Conservation (phyloP, 2,888 invertebrate genomes). For the Cybosia mesomella region DNA sequence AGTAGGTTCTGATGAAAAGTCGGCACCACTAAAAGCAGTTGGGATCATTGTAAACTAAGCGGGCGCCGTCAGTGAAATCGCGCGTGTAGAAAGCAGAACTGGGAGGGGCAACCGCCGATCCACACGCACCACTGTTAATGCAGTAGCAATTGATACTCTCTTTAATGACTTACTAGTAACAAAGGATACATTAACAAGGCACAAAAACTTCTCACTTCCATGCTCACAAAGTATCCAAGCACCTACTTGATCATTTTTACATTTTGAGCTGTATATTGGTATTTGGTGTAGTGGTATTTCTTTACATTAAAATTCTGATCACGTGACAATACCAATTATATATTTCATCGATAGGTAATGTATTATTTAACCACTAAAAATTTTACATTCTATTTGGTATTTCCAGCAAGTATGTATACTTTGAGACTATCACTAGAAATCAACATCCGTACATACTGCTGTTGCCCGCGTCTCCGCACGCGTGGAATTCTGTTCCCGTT, state of each 20-base stretch:
- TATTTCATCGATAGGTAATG: too few relatives aligned
- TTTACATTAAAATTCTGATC: too few relatives aligned
- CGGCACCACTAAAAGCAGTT: conserved; percentile 65
- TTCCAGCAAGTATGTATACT: too few relatives aligned
- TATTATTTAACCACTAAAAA: too few relatives aligned
- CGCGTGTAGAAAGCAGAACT: conserved; percentile 86
- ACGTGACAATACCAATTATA: too few relatives aligned
- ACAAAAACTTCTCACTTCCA: conserved; percentile 15
- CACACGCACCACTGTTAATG: conserved; percentile 68
- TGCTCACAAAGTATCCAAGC: conserved; percentile 4
- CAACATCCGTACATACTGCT: too few relatives aligned
- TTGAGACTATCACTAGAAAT: too few relatives aligned
- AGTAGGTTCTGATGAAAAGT: conserved; percentile 75
- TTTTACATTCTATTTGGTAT: too few relatives aligned
- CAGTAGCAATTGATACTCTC: conserved; percentile 56
- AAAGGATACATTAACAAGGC: conserved; percentile 21
- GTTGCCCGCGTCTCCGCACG: too few relatives aligned
- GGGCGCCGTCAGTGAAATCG: conserved; percentile 81
- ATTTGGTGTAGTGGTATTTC: too few relatives aligned
- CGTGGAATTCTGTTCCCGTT: too few relatives aligned
- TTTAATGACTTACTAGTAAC: conserved; percentile 34
- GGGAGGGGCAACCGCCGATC: conserved; percentile 69
- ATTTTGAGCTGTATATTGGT: background rate
- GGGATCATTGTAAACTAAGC: conserved; percentile 42
- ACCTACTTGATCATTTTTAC: background rate